Conservation (phyloP, 2,888 invertebrate species). For the Lasioglossum pauxillum region DNA sequence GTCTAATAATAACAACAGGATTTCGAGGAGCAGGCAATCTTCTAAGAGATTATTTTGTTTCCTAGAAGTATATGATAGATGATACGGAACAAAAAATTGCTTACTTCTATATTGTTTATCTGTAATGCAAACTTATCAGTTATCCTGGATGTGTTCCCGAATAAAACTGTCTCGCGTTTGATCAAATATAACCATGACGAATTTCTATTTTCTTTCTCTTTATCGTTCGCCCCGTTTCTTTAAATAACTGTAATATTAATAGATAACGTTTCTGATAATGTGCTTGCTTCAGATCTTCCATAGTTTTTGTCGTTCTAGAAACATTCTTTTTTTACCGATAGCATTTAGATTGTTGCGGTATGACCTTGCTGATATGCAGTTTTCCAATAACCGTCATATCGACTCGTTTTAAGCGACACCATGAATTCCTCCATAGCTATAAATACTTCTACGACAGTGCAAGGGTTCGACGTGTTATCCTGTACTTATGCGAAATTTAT, state of each 20-base stretch:
- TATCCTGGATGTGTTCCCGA: neutral
- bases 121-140: neutral
- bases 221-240: slow-evolving; percentile 49
- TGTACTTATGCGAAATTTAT: slow-evolving; percentile 33
- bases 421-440: slow-evolving; percentile 81
- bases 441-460: slow-evolving; percentile 75
- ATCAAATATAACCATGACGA: slow-evolving; percentile 58
- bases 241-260: slow-evolving; percentile 58
- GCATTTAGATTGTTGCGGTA: slow-evolving; percentile 51
- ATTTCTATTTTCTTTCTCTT: slow-evolving; percentile 22
- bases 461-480: slow-evolving; percentile 50
- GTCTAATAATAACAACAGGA: neutral
- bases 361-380: slow-evolving; percentile 73
- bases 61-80: neutral
- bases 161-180: slow-evolving; percentile 18
- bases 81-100: neutral
- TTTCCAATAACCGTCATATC: slow-evolving; percentile 81
- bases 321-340: neutral
- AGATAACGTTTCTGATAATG: slow-evolving; percentile 30
- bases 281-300: slow-evolving; percentile 23
- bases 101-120: neutral
- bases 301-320: neutral
- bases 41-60: neutral
- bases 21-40: neutral
- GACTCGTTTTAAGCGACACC: slow-evolving; percentile 80